Conservation (phyloP, 2,888 invertebrate genomes). For the Caenorhabditis doughertyi region DNA sequence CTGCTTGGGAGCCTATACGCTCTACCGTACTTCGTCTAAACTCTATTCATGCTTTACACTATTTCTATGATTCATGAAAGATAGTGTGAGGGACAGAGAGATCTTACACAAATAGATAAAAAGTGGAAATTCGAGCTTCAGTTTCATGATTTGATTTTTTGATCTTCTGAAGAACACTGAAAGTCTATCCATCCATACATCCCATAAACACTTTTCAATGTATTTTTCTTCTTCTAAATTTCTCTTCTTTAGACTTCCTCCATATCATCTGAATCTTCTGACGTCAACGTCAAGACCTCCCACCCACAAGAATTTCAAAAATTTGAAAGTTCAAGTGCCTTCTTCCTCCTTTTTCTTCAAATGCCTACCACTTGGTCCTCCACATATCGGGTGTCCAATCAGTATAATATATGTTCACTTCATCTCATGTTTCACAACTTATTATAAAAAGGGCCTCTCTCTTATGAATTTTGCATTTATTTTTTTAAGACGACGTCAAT, state of each 20-base stretch:
- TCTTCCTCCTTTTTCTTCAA: not conserved
- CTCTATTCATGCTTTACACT: no score
- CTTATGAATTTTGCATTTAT: slow-evolving; percentile 4
- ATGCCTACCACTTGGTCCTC: slow-evolving; percentile 7
- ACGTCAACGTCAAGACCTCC: slow-evolving; percentile 37
- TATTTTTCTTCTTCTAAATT: not conserved
- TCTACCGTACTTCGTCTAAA: no score
- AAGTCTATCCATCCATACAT: no score
- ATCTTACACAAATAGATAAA: no score
- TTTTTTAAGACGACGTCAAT: slow-evolving; percentile 8
- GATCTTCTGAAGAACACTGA: not conserved
- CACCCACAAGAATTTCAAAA: slow-evolving; percentile 3
- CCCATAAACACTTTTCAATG: not conserved
- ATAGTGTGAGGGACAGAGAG: no score
- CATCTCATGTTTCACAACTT: slow-evolving; percentile 40
- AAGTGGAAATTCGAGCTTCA: not conserved
- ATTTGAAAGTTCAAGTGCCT: slow-evolving; percentile 32
- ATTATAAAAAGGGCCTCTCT: slow-evolving; percentile 3
- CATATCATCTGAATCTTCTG: slow-evolving; percentile 6
- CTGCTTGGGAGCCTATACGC: no score
- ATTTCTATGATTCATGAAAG: no score
- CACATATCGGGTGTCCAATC: slow-evolving; percentile 43
- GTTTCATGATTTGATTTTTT: not conserved
- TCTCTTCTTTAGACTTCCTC: no score
- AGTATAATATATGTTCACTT: slow-evolving; percentile 23